These are phyloP conservation scores for Idaea dimidiata DNA, from an alignment of 2,888 invertebrate species.

Conservation along the genomic window DNA sequence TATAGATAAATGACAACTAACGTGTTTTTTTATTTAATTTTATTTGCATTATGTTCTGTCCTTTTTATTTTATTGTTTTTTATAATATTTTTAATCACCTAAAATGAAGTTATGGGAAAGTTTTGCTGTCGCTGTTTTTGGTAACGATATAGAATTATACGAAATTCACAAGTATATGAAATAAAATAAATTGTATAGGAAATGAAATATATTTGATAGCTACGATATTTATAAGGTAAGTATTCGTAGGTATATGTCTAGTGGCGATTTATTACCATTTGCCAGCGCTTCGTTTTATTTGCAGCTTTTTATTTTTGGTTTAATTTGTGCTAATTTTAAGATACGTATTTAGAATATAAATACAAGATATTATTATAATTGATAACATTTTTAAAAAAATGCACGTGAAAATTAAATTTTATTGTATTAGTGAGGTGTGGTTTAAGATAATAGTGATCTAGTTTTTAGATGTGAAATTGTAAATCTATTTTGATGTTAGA, in stretches of 20 bases:
- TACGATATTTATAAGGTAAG: slow-evolving; percentile 38
- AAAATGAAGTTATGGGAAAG: slow-evolving; percentile 12
- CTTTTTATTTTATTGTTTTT: slow-evolving; percentile 26
- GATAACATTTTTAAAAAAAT: neutral
- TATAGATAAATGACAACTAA: slow-evolving; percentile 12
- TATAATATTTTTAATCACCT: slow-evolving; percentile 20
- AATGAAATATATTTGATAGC: slow-evolving; percentile 26
- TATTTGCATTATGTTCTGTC: slow-evolving; percentile 45
- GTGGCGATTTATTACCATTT: slow-evolving; percentile 44
- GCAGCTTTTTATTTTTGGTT: slow-evolving; percentile 60
- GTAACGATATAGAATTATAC: slow-evolving; percentile 21
- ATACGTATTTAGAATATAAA: slow-evolving; percentile 22
- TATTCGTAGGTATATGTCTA: slow-evolving; percentile 43
- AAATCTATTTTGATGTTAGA: neutral
- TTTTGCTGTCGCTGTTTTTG: slow-evolving; percentile 53
- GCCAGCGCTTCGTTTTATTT: slow-evolving; percentile 62
- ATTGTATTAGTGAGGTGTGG: neutral
- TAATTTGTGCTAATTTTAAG: slow-evolving; percentile 27
- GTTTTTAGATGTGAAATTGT: neutral
- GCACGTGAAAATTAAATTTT: neutral
- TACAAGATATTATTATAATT: neutral
- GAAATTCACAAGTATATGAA: slow-evolving; percentile 21
- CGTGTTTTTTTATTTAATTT: slow-evolving; percentile 30
- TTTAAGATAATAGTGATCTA: neutral
- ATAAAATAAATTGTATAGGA: slow-evolving; percentile 27